Base-by-base conservation (phyloP, 2,797 vertebrate genomes). In the Micrastur ruficollis region DNA sequence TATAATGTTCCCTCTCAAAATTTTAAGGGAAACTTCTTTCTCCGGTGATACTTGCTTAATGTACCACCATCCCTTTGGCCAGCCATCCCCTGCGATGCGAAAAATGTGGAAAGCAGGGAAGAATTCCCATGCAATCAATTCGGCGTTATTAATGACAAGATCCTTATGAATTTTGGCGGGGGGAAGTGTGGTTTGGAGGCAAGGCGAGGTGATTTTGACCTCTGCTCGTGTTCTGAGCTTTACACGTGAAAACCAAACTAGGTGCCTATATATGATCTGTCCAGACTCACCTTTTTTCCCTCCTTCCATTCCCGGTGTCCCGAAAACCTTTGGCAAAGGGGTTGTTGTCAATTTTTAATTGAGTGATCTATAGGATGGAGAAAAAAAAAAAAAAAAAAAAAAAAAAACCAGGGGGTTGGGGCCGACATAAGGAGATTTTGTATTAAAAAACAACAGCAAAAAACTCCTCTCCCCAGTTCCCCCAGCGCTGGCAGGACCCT, bases 321-420 rank as follows among this genome's bases (percentile, higher is more conserved):
- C 99, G 98, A 97, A 99, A 99, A 81, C 99, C 99, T 98, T 99
- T 99, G 95, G 99, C 99, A 92, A 99, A 99, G 9, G 99, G 99
- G 68, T 99, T 99, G 98, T 99, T 98, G 98, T 99, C 99, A 59
- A 99, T 99, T 98, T 99, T 99, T 93, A 99, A 98, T 95, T 99
- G 99, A 5, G 99, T 99, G 96, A 98, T 98, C 98, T 98, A 94
- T 21, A 95, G 88, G 36, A 59, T 8, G 38, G 52, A 87, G 42
- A 34, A 5, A 25, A 81, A 53, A 46, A 49, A 78, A 56, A 59
- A 26, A 61, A 18, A 70, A 8, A 29, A 12, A 25, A 49, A 47
- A 17, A 31, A 49, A 32, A 3, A 82, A 31, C 17, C 5, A 36
- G 13, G 29, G 15, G 16, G 9, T 68, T 76, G 81, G 52, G 34